These are phyloP conservation scores for Scopus umbretta DNA, from an alignment of 2,113 vertebrate species.

Conservation along the genomic window DNA sequence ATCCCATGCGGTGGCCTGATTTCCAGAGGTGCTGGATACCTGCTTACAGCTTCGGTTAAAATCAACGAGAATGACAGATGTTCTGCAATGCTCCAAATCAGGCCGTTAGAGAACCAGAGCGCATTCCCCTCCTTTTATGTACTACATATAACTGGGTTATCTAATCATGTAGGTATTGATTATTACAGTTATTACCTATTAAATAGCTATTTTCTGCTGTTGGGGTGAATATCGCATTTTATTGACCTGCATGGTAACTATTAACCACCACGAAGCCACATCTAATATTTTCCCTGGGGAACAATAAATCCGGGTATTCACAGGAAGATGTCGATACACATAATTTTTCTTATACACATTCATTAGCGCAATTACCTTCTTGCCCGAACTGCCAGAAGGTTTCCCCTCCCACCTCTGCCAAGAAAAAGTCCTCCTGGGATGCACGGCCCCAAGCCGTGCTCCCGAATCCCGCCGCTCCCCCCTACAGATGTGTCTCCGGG, in stretches of 20 bases:
- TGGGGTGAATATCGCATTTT: slow-evolving; percentile 52
- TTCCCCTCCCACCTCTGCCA: rapidly evolving
- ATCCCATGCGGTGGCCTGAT: neutral
- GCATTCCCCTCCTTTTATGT: neutral
- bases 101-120: neutral
- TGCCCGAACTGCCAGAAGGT: neutral
- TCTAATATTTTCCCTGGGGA: slow-evolving; percentile 38
- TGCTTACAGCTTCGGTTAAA: neutral
- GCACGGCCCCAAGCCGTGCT: rapidly evolving
- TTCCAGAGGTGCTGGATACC: neutral
- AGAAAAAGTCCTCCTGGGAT: neutral
- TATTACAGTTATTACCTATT: slow-evolving; percentile 69
- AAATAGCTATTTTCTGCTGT: slow-evolving; percentile 51
- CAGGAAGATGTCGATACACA: neutral
- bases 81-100: neutral
- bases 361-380: slow-evolving; percentile 32
- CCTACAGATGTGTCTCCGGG: neutral
- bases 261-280: slow-evolving; percentile 43
- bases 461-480: neutral
- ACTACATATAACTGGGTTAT: slow-evolving; percentile 39
- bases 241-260: slow-evolving; percentile 41
- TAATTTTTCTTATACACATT: slow-evolving; percentile 35
- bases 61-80: neutral
- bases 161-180: slow-evolving; percentile 59
- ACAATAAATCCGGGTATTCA: slow-evolving; percentile 48